Base-by-base conservation (phyloP, 2,797 vertebrate species). In the Peromyscus attwateri region DNA sequence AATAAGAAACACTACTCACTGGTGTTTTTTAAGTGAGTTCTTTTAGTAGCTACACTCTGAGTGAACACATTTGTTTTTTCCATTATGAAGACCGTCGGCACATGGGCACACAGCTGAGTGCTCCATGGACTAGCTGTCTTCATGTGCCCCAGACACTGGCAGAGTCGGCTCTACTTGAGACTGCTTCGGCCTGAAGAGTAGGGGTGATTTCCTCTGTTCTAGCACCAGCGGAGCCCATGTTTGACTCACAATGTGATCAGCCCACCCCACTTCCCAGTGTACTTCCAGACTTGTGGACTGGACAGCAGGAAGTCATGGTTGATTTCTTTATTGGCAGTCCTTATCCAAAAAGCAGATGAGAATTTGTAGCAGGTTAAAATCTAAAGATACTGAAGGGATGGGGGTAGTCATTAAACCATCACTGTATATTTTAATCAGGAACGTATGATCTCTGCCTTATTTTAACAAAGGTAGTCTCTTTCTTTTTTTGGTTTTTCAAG, bases 221-320 rank as follows among this genome's bases (percentile, higher is more conserved):
- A 40, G 21, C 62, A 71, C 13, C n/a, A 34, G 80, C 46, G 49
- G 73, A 46, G 16, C 21, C 70, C 40, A 16, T 43, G 70, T 19
- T 82, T 89, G 89, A 27, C 5, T 93, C 23, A 75, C 21, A 55
- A 43, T 27, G 6, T 16, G 14, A 84, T 64, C 57, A 9, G 27
- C 14, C 49, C 27, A 90, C 89, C 34, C 57, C 27, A 76, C 52
- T 93, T 71, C 37, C 49, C 73, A 73, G 46, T 23, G 8, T 29
- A 27, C 16, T 77, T 81, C n/a, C 76, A 87, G 93, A n/a, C 62
- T 92, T 89, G 29, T 46, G 87, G 82, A 29, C 62, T 87, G 83
- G 0, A 27, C 11, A 31, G 19, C 52, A 87, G 70, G 92, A 92
- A 60, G 31, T 49, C 3, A 52, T 12, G 25, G 5, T 34, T 60